Base-by-base conservation (phyloP, 2,113 vertebrate genomes). In the Carollia perspicillata region DNA sequence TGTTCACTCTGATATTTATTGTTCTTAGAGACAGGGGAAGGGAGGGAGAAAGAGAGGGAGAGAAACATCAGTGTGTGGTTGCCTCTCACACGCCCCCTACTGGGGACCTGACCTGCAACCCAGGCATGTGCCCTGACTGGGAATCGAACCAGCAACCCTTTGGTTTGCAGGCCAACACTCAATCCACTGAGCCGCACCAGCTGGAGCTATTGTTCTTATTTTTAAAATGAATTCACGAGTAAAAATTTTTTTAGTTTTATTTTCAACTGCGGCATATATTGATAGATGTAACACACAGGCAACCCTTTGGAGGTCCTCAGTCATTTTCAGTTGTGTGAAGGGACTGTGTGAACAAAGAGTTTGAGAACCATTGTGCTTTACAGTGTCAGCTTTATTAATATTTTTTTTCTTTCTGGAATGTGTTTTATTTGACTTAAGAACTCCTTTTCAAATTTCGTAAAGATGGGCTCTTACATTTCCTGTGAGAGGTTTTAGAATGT, bases 391-490 rank as follows among this genome's bases (percentile, higher is more conserved):
- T 96, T 92, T 86, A n/a, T 86, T 74, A 55, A 74, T 78, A 72
- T 63, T 33, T 63, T 63, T 85, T 94, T 58, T 35, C 18, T 78
- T 84, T 93, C 42, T 95, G 28, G 30, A 85, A 44, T 89, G 5
- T 80, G n/a, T 75, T 42, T 93, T 68, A 6, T 93, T 95, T 78
- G 26, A 81, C 26, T 84, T 96, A 90, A 95, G 60, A 33, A 77
- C 66, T 69, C 58, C 4, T 96, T 83, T 87, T 22, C 22, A 77
- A 30, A 69, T 74, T 84, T 97, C 49, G 58, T 83, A 83, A 90
- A 91, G 49, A 58, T 78, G n/a, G 44, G 18, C 37, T 89, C 35
- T 86, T 89, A 85, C 12, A 40, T 93, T 96, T 92, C 88, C 63
- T 81, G 89, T 14, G 30, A 44, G 51, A 81, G 75, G 66, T 89